Evolutionary conservation across 2,888 invertebrate genomes (phyloP), one percentile per base, ranked within the genome.

Genomic region (Hartigia nigra): DNA sequence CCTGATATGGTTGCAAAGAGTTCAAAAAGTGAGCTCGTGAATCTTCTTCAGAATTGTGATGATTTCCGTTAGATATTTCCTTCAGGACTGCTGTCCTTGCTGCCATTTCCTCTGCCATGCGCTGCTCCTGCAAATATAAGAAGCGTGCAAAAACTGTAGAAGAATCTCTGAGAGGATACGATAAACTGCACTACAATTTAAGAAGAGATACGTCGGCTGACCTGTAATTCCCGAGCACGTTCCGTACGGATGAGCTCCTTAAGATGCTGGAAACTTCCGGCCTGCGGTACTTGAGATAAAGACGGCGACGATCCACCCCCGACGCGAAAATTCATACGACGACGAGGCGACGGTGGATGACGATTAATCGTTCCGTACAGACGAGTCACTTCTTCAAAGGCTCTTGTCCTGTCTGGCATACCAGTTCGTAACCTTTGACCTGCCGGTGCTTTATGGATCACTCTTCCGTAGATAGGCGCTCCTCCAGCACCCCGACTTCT

Each of bases 211-310:
- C 23, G 55, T 55, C 23, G 31, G 78, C 83, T 39, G 80, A 91
- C 91, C 90, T 90, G 88, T 81, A 96, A 92, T 87, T 97, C 96
- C 74, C 95, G 94, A 1, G 96, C 95, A 75, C 96, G 93, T 88
- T 97, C 97, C 39, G 95, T 95, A 77, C 95, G 93, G 86, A 97
- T 95, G 83, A 97, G 90, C 87, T 97, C 96, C 93, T 96, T 97
- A 77, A 97, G 92, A 83, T 96, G 95, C 86, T 97, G 95, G 89
- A 97, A 97, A 79, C 94, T 94, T 86, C 90, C 91, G 35, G 89
- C 85, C 76, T 90, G 90, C 1, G 91, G 88, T 70, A 88, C 87
- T 36, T 88, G 86, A n/a, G 87, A 79, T 55, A 81, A 77, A 76
- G 78, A 84, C 76, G 83, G 31, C 12, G 72, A 12, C 3, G 72